Conservation (phyloP, 2,797 vertebrate genomes). For the Nannoperca obscura region DNA sequence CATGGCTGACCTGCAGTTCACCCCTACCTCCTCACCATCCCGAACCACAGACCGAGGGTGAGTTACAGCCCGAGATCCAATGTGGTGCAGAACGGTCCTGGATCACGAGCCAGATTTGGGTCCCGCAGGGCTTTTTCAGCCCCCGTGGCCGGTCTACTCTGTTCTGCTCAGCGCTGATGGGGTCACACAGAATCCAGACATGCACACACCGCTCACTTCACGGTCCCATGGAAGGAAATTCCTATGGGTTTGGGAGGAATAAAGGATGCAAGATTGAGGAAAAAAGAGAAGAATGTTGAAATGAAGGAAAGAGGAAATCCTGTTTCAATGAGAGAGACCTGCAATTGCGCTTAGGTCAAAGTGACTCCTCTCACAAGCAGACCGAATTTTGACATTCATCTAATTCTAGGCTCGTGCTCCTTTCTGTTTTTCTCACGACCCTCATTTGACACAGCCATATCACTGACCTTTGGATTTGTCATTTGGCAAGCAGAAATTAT, state of each 20-base stretch:
- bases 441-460: slow-evolving; percentile 74
- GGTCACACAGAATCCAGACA: slow-evolving; percentile 71
- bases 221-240: slow-evolving; percentile 52
- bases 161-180: slow-evolving; percentile 46
- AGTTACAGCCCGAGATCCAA: slow-evolving; percentile 75
- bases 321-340: slow-evolving; percentile 33
- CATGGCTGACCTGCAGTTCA: slow-evolving; percentile 83
- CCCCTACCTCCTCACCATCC: slow-evolving; percentile 79
- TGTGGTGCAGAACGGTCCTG: slow-evolving; percentile 45
- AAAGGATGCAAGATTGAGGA: slow-evolving; percentile 29
- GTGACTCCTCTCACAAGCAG: slow-evolving; percentile 27
- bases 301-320: slow-evolving; percentile 52
- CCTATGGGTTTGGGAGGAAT: slow-evolving; percentile 44
- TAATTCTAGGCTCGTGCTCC: slow-evolving; percentile 61
- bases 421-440: slow-evolving; percentile 78
- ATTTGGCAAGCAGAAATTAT: slow-evolving; percentile 61
- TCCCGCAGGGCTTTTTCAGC: slow-evolving; percentile 59
- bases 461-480: slow-evolving; percentile 72
- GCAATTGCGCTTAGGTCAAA: slow-evolving; percentile 31
- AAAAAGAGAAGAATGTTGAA: slow-evolving; percentile 42
- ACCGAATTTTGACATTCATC: slow-evolving; percentile 63
- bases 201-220: slow-evolving; percentile 48
- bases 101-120: slow-evolving; percentile 61
- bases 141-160: slow-evolving; percentile 42
- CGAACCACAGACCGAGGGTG: slow-evolving; percentile 73